These are phyloP conservation scores for Tadarida brasiliensis DNA, from an alignment of 2,797 vertebrate genomes.

Conservation along the genomic window DNA sequence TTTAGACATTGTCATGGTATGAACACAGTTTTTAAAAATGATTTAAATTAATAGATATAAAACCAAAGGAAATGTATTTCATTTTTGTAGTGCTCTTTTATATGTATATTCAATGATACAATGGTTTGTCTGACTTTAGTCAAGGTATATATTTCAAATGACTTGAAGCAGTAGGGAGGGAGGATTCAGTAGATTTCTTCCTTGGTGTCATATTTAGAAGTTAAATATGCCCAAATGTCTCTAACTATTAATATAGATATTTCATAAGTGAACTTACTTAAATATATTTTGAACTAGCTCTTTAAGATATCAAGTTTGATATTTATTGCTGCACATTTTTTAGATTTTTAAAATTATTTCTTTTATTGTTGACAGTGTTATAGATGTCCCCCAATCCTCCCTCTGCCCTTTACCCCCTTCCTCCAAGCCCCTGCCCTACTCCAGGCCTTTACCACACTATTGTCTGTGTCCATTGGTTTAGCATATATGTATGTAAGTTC, in stretches of 20 bases:
- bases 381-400: too few species aligned
- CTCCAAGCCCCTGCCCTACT: too few species aligned
- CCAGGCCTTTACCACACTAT: too few species aligned
- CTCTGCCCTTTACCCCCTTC: too few species aligned
- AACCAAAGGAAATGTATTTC: neutral
- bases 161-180: neutral
- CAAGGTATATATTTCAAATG: constrained; percentile 56
- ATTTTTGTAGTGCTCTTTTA: constrained; percentile 16
- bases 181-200: constrained; percentile 23
- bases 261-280: constrained; percentile 48
- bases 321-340: constrained; percentile 18
- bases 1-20: constrained; percentile 39
- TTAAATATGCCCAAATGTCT: constrained; percentile 35
- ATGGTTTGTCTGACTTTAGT: constrained; percentile 31
- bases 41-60: constrained; percentile 40
- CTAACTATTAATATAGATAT: constrained; percentile 13
- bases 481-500: too few species aligned
- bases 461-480: too few species aligned
- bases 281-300: constrained; percentile 57
- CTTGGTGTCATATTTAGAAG: constrained; percentile 30
- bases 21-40: constrained; percentile 16
- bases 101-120: constrained; percentile 36
- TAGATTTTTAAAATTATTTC: too few species aligned
- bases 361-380: too few species aligned
- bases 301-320: constrained; percentile 24